phyloP scores from a whole-genome alignment of 2,888 invertebrate genomes.

The Anorthoa munda region DNA sequence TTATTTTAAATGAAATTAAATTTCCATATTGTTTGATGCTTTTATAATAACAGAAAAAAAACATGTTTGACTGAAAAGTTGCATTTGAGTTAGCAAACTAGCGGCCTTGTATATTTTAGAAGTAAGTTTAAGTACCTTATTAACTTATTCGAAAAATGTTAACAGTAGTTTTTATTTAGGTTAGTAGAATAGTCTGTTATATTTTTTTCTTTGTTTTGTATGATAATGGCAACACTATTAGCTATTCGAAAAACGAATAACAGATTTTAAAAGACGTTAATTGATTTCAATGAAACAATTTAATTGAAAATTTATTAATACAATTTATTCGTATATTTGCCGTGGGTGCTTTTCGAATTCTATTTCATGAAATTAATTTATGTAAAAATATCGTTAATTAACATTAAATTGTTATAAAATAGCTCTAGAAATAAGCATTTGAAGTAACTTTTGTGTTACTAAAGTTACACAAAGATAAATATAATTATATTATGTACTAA shows the following conservation, averaged over 20 bases:
- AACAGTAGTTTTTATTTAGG: conserved; percentile 44
- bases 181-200: conserved; percentile 44
- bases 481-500: no score
- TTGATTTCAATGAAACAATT: not conserved
- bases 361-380: not conserved
- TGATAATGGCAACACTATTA: conserved; percentile 53
- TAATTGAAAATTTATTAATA: not conserved
- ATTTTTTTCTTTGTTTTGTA: conserved; percentile 31
- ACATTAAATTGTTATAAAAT: not conserved
- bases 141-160: conserved; percentile 63
- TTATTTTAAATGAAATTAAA: not conserved
- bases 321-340: not conserved
- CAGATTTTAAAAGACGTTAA: not conserved
- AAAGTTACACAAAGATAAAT: no score
- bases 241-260: not conserved
- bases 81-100: conserved; percentile 59
- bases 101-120: conserved; percentile 58
- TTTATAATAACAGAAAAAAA: conserved; percentile 5
- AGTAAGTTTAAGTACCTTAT: conserved; percentile 62
- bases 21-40: not conserved
- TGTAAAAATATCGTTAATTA: not conserved
- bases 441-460: not conserved
- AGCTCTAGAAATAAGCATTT: not conserved
- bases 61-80: conserved; percentile 45
- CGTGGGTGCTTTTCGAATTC: not conserved